phyloP scores from a whole-genome alignment of 2,113 vertebrate species.

The Piaya cayana region DNA sequence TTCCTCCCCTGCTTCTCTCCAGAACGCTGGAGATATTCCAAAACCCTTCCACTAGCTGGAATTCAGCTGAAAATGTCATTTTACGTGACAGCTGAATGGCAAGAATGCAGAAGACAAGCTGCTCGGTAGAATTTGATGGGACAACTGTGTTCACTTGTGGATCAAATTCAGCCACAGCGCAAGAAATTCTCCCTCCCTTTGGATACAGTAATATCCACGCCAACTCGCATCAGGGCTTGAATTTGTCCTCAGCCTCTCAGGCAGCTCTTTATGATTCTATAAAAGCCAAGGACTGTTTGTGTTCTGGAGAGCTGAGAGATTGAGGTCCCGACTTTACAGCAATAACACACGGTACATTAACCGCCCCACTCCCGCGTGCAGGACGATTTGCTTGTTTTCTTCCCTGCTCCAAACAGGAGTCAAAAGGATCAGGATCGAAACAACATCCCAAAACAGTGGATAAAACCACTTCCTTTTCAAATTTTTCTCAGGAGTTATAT shows the following conservation, averaged over 20 bases:
- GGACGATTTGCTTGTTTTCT: neutral
- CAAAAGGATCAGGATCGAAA: neutral
- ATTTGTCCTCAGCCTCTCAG: neutral
- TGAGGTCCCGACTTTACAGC: constrained; percentile 43
- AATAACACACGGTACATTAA: constrained; percentile 60
- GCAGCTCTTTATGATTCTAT: constrained; percentile 14
- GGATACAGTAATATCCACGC: neutral
- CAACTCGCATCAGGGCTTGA: neutral
- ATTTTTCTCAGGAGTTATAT: neutral
- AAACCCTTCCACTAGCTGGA: neutral
- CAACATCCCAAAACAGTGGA: neutral
- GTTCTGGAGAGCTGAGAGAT: constrained; percentile 15
- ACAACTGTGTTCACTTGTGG: neutral
- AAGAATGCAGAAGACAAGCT: neutral
- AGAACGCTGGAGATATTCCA: neutral
- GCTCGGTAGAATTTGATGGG: neutral
- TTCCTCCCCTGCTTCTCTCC: neutral
- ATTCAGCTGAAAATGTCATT: neutral
- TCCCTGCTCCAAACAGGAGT: constrained; percentile 24
- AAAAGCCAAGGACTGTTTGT: constrained; percentile 56
- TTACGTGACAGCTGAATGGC: neutral
- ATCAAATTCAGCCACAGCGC: neutral
- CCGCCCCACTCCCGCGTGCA: neutral
- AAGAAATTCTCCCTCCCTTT: neutral
- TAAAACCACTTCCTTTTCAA: neutral